Base-by-base conservation (phyloP, 2,113 vertebrate species). In the Climacteris rufus region DNA sequence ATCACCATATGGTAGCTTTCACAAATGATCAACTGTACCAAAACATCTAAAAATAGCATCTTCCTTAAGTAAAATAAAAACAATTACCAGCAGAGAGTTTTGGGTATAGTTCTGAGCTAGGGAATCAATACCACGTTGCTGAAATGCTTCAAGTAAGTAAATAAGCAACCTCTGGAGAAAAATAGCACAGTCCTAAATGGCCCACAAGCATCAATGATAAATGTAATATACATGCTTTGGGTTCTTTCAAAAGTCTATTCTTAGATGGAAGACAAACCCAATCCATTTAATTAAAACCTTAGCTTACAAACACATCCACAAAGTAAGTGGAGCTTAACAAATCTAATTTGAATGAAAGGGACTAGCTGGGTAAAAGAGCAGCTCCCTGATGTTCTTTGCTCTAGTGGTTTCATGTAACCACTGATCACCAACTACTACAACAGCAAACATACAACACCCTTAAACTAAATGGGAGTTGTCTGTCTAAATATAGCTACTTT, bases 401-500 rank as follows among this genome's bases (percentile, higher is more conserved):
- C 87, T 82, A 82, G 93, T 89, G 92, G 83, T 97, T 97, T 97
- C 97, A 91, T 83, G 90, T 90, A 97, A 97, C 92, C 97, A 94
- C 83, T 81, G 80, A 97, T 98, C 98, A 97, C 78, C 85, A 88
- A 95, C 96, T 94, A 98, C 97, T 87, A 97, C 94, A 97, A 97
- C 64, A 96, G 92, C 95, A 97, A 96, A 93, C 91, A 95, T 47
- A 82, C 85, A 97, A 92, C 91, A 92, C 91, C 89, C 94, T 96
- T 90, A 96, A 95, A 96, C 97, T 89, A 85, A 97, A 96, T 75
- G 84, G 93, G 92, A 96, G 96, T 88, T 96, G 91, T 85, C 94
- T 83, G 82, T 97, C 98, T 98, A 98, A 98, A 98, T 98, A 98
- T 98, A 98, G 96, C 83, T 87, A 87, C 91, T 89, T 95, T 94